Base-by-base conservation (phyloP, 2,888 invertebrate genomes). In the Melieria picta region DNA sequence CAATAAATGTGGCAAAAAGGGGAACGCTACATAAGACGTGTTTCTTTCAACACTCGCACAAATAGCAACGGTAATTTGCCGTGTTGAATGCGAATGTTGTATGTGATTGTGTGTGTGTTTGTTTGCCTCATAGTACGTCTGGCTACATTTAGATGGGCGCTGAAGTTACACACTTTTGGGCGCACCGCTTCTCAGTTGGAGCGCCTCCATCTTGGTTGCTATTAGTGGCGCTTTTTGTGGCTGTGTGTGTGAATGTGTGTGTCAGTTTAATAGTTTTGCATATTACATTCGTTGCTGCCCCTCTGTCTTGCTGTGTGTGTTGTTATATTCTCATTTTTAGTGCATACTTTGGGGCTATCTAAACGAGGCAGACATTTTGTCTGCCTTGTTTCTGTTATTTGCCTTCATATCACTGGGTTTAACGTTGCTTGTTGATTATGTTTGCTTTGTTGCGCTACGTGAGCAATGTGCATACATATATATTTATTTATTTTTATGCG, bases 311-410 rank as follows among this genome's bases (percentile, higher is more conserved):
- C n/a, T 5, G 3, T 9, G 60, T 2, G 43, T 9, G 10, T 4
- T 60, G 6, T n/a, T 9, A 57, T 65, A 16, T 70, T 16, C 46
- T 63, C 42, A 71, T 64, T 71, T 60, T 68, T 67, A 58, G 64
- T 55, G 42, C 65, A 69, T 58, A 72, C 69, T 71, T 76, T 71
- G 70, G 61, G 69, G 73, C 71, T 69, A 76, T 72, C 69, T 69
- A 69, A 73, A 71, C 72, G 72, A 72, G 72, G 71, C 72, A 76
- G 74, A 73, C 76, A 71, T 74, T 72, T 71, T 69, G 72, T 73
- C 72, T 72, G 66, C 47, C 52, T 42, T 64, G 5, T 65, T 66
- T 48, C 9, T 11, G 48, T 55, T 50, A 7, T 43, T 48, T 62
- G 30, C 60, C 13, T 60, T 71, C 43, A 45, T 61, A 16, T 52